Conservation (phyloP, 2,888 invertebrate species). For the Noctua fimbriata region DNA sequence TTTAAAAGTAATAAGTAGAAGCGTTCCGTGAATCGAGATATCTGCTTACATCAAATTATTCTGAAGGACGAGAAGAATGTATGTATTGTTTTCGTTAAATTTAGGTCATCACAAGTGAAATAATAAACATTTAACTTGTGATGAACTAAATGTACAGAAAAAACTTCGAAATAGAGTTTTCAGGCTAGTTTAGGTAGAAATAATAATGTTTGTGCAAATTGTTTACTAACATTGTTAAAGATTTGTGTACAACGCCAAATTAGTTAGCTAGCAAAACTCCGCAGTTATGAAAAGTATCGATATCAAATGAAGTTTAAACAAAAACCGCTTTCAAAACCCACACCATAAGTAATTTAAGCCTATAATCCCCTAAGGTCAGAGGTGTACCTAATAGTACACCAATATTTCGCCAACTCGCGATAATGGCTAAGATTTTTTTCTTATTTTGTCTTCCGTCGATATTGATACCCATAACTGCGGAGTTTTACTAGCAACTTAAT, state of each 20-base stretch:
- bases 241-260: neutral
- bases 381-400: no score
- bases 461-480: neutral
- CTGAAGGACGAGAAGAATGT: neutral
- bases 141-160: no score
- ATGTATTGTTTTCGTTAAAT: neutral
- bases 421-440: neutral
- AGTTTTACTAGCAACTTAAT: neutral
- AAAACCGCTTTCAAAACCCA: neutral
- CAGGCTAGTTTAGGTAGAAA: neutral
- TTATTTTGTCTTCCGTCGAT: neutral
- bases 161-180: neutral
- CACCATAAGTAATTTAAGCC: neutral
- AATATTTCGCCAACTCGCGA: neutral
- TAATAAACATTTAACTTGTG: no score
- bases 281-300: neutral
- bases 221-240: neutral
- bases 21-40: conserved; percentile 5
- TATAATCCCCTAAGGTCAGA: no score
- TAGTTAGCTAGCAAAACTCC: neutral
- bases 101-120: neutral
- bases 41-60: conserved; percentile 18
- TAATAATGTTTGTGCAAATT: conserved; percentile 1
- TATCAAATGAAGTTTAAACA: neutral
- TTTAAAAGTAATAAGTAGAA: conserved; percentile 11